Evolutionary conservation across 2,888 invertebrate genomes (phyloP), one percentile per base, ranked within the genome.

Genomic region (Ichneumoninae sp.): DNA sequence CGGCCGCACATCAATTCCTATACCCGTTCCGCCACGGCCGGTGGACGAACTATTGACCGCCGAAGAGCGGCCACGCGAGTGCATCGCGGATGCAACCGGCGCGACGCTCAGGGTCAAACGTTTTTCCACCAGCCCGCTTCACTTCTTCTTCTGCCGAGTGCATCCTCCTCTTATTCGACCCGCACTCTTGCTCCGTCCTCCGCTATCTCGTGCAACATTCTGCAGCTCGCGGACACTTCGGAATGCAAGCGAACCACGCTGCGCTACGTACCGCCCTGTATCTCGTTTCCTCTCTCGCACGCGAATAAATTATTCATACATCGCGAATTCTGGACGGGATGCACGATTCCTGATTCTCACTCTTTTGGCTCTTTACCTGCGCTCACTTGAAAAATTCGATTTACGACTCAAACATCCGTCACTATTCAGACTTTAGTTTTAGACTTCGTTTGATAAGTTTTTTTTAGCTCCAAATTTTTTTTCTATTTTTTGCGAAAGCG

Each of bases 331-430:
- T 74, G 65, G 77, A 54, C 19, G 26, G 65, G 60, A 74, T 80
- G 19, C 69, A 52, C 62, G 22, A 72, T 66, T 80, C 68, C 87
- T 82, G 83, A 86, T 83, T 86, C 84, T 86, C 82, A 87, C 87
- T 86, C 86, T 22, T 81, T 82, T 85, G 33, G 16, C 22, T 60
- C 60, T 6, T 57, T 57, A 26, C 16, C 16, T 47, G n/a, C 7
- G 3, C 40, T 8, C 8, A 40, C 40, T 40, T 10, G 40, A 40
- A 10, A 7, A 40, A 8, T 40, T 40, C 40, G 40, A 44, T 16
- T 44, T 44, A 44, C 16, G 16, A 44, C 16, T 44, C 40, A 10
- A 10, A 1, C 8, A 5, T 40, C 10, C 10, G 10, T 10, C 40
- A 10, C 2, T 40, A 10, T 40, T 40, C 5, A 40, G 40, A 40